These are phyloP conservation scores for Lordiphosa mommai DNA, from an alignment of 1,140 invertebrate species.

Conservation along the genomic window DNA sequence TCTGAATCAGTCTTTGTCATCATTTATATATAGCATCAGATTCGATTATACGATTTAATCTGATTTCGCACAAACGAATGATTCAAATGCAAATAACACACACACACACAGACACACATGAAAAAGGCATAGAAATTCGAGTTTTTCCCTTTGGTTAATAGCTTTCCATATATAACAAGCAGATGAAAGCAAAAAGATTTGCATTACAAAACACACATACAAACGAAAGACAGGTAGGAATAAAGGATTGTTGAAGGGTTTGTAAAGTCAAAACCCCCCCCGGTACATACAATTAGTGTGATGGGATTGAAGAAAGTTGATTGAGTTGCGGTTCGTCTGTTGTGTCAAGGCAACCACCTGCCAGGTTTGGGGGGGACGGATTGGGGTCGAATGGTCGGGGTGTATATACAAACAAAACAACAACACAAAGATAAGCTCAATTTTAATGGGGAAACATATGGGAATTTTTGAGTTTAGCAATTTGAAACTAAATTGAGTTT, in stretches of 20 bases:
- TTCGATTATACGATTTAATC: conserved; percentile 78
- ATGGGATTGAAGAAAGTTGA: conserved; percentile 41
- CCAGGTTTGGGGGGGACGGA: neutral
- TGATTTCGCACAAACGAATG: conserved; percentile 78
- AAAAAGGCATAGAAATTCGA: conserved; percentile 56
- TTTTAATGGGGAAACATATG: conserved; percentile 6
- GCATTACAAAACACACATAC: conserved; percentile 60
- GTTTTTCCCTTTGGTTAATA: conserved; percentile 55
- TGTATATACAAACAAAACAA: conserved; percentile 1
- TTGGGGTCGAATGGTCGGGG: neutral
- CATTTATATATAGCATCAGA: conserved; percentile 67
- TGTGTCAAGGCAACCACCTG: conserved; percentile 29
- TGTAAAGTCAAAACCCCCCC: conserved; percentile 3
- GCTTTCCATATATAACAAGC: conserved; percentile 74
- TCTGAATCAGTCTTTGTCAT: conserved; percentile 54
- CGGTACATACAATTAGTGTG: conserved; percentile 46
- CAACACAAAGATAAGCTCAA: conserved; percentile 5
- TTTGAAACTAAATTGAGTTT: conserved; percentile 3
- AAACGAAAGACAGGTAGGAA: conserved; percentile 53
- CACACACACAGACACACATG: conserved; percentile 21
- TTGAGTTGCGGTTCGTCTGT: conserved; percentile 46
- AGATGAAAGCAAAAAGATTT: conserved; percentile 76
- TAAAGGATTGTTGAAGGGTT: neutral
- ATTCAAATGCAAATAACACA: conserved; percentile 72
- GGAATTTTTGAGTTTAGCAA: conserved; percentile 2